Percentiles rank a stretch among this genome's conserved stretches.
phyloP scores from a whole-genome alignment of 2,113 vertebrate genomes.

The Labeo rohita region DNA sequence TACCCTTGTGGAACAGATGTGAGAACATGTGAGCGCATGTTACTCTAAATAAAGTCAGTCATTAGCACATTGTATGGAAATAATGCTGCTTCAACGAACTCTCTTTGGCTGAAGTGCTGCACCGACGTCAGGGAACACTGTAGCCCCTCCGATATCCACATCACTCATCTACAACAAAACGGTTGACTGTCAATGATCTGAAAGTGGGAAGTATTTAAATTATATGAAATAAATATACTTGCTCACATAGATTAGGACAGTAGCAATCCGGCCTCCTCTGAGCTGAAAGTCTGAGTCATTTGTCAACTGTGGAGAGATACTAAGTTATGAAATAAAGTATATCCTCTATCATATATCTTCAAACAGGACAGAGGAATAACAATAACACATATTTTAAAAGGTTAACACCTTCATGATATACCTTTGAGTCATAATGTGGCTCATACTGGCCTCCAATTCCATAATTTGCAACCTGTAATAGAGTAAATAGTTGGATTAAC shows the following conservation, averaged over 20 bases:
- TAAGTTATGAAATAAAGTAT: not conserved
- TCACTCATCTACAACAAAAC: slow-evolving; percentile 81
- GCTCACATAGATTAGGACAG: slow-evolving; percentile 62
- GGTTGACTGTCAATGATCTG: not conserved
- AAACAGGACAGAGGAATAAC: not conserved
- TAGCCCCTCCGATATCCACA: slow-evolving; percentile 85
- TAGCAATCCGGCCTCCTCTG: slow-evolving; percentile 57
- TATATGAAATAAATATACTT: not conserved
- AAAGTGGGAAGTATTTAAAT: not conserved
- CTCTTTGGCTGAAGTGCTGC: slow-evolving; percentile 85
- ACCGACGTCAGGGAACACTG: slow-evolving; percentile 85
- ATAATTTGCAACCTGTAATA: slow-evolving; percentile 63
- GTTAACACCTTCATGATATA: slow-evolving; percentile 5
- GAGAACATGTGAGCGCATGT: not conserved
- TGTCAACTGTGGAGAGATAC: slow-evolving; percentile 29
- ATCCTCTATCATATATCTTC: not conserved
- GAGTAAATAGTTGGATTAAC: not conserved
- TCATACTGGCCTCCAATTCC: slow-evolving; percentile 66
- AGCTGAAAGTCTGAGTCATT: slow-evolving; percentile 40
- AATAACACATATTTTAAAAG: not conserved
- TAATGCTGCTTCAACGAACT: slow-evolving; percentile 65
- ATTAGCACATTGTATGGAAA: no score
- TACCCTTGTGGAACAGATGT: slow-evolving; percentile 38
- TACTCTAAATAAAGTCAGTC: no score
- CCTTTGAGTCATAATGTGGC: slow-evolving; percentile 62